Evolutionary conservation across 2,888 invertebrate genomes (phyloP), one percentile per base, ranked within the genome.

Genomic region (Eulithis prunata): DNA sequence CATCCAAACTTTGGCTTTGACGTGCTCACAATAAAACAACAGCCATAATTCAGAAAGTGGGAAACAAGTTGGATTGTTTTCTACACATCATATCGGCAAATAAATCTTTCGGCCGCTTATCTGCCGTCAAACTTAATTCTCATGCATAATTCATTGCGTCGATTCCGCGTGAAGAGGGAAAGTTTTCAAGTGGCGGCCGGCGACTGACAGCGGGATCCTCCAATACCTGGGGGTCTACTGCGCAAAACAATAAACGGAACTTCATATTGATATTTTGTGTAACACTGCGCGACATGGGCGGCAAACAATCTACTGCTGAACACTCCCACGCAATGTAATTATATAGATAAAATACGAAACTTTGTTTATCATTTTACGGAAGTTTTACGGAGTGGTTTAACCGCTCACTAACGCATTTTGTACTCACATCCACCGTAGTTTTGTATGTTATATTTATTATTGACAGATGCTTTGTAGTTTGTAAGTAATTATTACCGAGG

Each of bases 111-210:
- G 81, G 85, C 83, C 87, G 87, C 88, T 91, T 92, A 92, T 92
- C 92, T 90, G 83, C 82, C 89, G 89, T 91, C 90, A 90, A 91
- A 91, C 85, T 90, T 91, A 91, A 92, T 92, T 91, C 90, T 88
- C 85, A 90, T 91, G 89, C 88, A 92, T 92, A 90, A 92, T 91
- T 91, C 92, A 92, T 90, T 74, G 86, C 85, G 87, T 85, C 83
- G 87, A 87, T 87, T 82, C 81, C 83, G 83, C 79, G 84, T 81
- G 86, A 83, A 85, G 85, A 86, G 83, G 85, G 83, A 87, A 88
- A 88, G 80, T 88, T 89, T 74, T 73, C 76, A 84, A 85, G 82
- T 84, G 69, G 66, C 78, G 78, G 75, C 80, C 84, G 86, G 81
- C 82, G 83, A 75, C 73, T 74, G 62, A 64, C 66, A 54, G 60